Evolutionary conservation across 35 echinoderm and acorn worm species (phyloP), one percentile per base, ranked within the genome.

Genomic region (Apostichopus parvimensis): DNA sequence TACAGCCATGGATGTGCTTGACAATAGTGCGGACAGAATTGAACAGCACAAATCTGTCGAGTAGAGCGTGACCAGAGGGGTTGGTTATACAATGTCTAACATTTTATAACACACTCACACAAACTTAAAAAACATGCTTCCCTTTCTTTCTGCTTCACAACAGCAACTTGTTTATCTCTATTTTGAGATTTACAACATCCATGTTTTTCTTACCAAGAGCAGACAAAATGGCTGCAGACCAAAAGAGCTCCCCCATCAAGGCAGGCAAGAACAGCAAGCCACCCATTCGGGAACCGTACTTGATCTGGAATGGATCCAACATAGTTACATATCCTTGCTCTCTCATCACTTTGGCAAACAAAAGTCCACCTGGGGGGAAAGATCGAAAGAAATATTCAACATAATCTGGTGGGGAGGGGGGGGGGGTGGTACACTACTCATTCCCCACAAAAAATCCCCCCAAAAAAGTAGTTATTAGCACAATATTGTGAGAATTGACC

Each of bases 301-400:
- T 98, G 8, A 96, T 86, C 87, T 98, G 96, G 73, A 98, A 98
- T 0, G 96, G 96, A 66, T 98, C 96, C 77, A 98, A 78, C 96
- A 98, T 95, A n/a, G 96, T 98, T 1, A 98, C 93, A 82, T 98
- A 95, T 28, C 96, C 96, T 77, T 98, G 96, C n/a, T 93, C 87
- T 76, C 96, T 15, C 96, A 98, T 98, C 55, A 92, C 87, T 76
- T 98, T 98, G 80, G 96, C 96, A 95, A 98, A 98, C 14, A 98
- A 89, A 28, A 98, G 23, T 21, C 96, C 96, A 80, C 94, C 96
- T 98, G 79, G 6, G 53, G 24, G 22, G 20, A 91, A 88, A 89
- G 34, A 45, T 45, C 3, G 34, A 45, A 45, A 45, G 34, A 17
- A 45, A 45, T 45, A 45, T 45, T 45, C 34, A 45, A 45, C 2